Evolutionary conservation across 2,113 vertebrate genomes (phyloP).

Genomic region (Brachyhypopomus gauderio): DNA sequence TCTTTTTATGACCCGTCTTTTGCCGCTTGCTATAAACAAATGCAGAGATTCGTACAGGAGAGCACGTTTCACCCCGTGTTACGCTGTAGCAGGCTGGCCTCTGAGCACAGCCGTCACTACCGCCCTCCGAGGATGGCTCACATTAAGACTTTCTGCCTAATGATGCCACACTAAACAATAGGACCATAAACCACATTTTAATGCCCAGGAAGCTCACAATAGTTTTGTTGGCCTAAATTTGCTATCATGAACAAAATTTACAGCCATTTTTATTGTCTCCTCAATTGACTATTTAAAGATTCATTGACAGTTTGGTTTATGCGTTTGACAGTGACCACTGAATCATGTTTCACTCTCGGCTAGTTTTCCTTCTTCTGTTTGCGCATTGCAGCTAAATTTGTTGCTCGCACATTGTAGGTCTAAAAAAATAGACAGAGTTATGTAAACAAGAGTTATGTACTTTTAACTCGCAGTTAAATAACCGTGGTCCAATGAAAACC

Average conservation of each 20-base stretch:
- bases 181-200: conserved; percentile 28
- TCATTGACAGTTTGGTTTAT: conserved; percentile 21
- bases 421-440: conserved; percentile 1
- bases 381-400: background rate
- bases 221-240: conserved; percentile 34
- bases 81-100: conserved; percentile 36
- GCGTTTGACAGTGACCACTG: conserved; percentile 16
- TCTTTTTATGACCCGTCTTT: conserved; percentile 42
- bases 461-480: background rate
- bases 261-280: background rate
- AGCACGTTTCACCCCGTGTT: conserved; percentile 43
- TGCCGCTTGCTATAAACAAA: conserved; percentile 49
- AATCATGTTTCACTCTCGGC: background rate
- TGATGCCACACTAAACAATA: conserved; percentile 43
- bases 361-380: background rate
- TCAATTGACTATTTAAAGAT: conserved; percentile 10
- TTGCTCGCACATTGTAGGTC: too few species aligned
- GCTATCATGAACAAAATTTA: conserved; percentile 17
- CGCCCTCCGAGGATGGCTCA: conserved; percentile 32
- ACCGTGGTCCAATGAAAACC: conserved; percentile 2
- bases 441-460: background rate
- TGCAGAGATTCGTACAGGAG: conserved; percentile 39
- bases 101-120: conserved; percentile 6
- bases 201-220: conserved; percentile 15
- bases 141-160: conserved; percentile 36